Evolutionary conservation across 2,888 invertebrate genomes (phyloP), one percentile per base, ranked within the genome.

Genomic region (Pecten maximus): DNA sequence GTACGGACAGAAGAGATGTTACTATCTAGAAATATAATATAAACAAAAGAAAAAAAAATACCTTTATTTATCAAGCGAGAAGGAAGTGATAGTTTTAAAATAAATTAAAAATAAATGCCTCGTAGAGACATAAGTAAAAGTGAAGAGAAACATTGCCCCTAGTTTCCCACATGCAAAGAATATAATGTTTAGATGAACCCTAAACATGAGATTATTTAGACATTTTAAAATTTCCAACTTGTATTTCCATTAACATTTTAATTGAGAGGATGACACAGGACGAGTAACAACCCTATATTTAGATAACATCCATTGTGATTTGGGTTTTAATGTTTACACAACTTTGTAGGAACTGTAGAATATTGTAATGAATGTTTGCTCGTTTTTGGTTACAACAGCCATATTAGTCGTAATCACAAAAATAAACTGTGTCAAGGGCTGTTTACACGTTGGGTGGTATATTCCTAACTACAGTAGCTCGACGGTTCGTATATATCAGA

Each of bases 371-470:
- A 74, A 4, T 74, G 28, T 74, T 74, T 74, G 74, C 35, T 0
- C 74, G 74, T 74, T 74, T 74, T 74, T 35, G 35, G 74, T 74
- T 8, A 74, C 74, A 74, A 35, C 74, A 35, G 74, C 74, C 74
- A 74, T 28, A 19, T 54, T 19, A 10, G 23, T 3, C 50, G 12
- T 44, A 44, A 54, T 54, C 50, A 19, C 19, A 54, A 44, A 44
- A n/a, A 6, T n/a, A 2, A n/a, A 60, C 60, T 60, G 60, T 74
- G 74, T 74, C 35, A 28, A 74, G 28, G 35, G 10, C 1, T 74
- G 10, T 74, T 74, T 74, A 28, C 74, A 8, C 35, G 12, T 35
- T 0, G 28, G 28, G 10, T 35, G 28, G 54, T 6, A 23, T n/a
- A 23, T 6, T n/a, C 19, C 2, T 23, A 54, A 54, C 2, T n/a